Evolutionary conservation across 2,888 invertebrate genomes (phyloP), one percentile per base, ranked within the genome.

Genomic region (Drosophila mercatorum): DNA sequence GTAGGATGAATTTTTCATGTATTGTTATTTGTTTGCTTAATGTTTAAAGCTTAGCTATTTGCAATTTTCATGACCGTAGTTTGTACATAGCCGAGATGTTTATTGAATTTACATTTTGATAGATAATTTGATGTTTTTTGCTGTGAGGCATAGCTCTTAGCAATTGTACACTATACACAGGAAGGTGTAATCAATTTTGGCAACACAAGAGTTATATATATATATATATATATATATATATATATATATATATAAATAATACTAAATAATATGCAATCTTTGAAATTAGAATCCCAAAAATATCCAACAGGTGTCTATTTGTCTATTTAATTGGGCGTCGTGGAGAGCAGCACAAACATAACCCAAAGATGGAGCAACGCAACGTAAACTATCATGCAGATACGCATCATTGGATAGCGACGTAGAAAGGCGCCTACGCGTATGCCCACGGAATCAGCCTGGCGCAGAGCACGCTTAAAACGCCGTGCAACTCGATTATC

Each of bases 321-420:
- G 1, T 10, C 8, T 41, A 14, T 60, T 88, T 66, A 91, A 58
- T 91, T 89, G 44, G 92, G 92, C 6, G 92, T 91, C 5, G 96
- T 96, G 5, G 96, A 96, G 65, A 97, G 94, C 61, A 97, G 93
- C 22, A 97, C 96, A 58, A 97, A 94, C 92, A 97, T 94, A 58
- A 97, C 96, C 97, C 97, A 97, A 26, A 97, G 92, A 92, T 97
- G 97, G 14, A 97, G 93, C 58, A 97, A 93, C n/a, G 95, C 97
- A 95, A 98, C 96, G 91, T 98, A 98, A 83, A 96, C 93, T 71
- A 98, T 94, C n/a, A 97, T 95, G 91, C 97, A 95, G 68, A 97
- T 95, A 84, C 98, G 94, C 67, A 97, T 95, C 52, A 97, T 92
- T 0, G 98, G 98, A 93, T 97, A 96, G 67, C 97, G 94, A 67